Conservation (phyloP, 2,888 invertebrate species). For the Hylaea fasciaria region DNA sequence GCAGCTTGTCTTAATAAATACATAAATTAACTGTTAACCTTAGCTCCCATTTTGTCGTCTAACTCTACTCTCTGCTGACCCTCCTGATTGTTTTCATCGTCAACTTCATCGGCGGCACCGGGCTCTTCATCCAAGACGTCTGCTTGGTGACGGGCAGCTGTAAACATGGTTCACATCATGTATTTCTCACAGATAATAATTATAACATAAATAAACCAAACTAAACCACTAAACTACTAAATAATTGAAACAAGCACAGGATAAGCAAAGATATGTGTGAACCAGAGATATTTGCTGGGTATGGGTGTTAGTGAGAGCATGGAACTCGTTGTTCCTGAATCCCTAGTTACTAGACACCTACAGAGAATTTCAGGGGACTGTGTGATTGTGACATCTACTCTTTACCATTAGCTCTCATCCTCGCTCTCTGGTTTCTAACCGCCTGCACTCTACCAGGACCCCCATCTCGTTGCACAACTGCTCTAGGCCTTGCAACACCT, state of each 20-base stretch:
- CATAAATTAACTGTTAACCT: no score
- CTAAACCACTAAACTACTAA: no score
- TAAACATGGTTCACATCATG: no score
- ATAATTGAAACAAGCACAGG: no score
- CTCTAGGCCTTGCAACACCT: conserved; percentile 69
- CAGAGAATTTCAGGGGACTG: no score
- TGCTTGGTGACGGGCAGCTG: conserved; percentile 77
- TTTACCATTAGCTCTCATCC: conserved; percentile 86
- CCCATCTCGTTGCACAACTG: conserved; percentile 79
- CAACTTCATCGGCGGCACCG: conserved; percentile 81
- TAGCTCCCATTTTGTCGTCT: conserved; percentile 95
- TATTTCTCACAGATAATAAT: neutral
- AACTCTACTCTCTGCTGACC: conserved; percentile 64
- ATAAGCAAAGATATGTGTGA: no score
- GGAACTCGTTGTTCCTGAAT: no score
- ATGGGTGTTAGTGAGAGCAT: no score
- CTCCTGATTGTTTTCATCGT: conserved; percentile 68
- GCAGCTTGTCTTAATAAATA: no score
- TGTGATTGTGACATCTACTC: no score
- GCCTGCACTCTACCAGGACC: conserved; percentile 89
- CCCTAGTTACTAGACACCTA: no score
- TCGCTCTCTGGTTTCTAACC: conserved; percentile 88
- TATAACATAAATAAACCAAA: neutral
- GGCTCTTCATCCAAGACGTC: conserved; percentile 76
- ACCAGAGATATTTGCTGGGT: no score